Evolutionary conservation across 2,888 invertebrate genomes (phyloP).

Genomic region (Drosophila quinaria): DNA sequence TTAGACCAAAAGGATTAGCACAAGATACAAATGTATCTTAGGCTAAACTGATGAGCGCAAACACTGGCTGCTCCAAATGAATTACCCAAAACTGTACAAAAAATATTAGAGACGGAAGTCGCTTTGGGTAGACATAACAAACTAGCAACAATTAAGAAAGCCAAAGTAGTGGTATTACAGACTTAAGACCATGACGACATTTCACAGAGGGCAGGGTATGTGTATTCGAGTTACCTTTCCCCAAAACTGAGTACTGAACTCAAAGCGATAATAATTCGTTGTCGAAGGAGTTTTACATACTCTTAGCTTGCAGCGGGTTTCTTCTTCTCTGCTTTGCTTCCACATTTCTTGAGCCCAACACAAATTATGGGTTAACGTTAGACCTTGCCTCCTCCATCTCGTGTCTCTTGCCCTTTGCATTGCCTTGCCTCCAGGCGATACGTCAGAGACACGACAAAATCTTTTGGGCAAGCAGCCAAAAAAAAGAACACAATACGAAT

Average conservation of each 20-base stretch:
- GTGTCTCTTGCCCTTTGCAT: conserved; percentile 10
- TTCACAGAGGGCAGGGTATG: not conserved
- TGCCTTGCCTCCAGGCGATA: conserved; percentile 35
- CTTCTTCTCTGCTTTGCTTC: conserved; percentile 43
- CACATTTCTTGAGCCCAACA: conserved; percentile 55
- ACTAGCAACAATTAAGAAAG: conserved; percentile 67
- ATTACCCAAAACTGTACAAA: conserved; percentile 60
- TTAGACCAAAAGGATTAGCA: conserved; percentile 76
- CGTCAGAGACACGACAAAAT: conserved; percentile 58
- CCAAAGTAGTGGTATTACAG: conserved; percentile 63
- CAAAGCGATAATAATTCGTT: conserved; percentile 47
- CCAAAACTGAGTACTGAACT: not conserved
- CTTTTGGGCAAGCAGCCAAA: conserved; percentile 53
- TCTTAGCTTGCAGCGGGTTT: conserved; percentile 25
- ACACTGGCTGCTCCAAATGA: conserved; percentile 51
- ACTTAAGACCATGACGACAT: not conserved
- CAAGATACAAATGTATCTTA: conserved; percentile 69
- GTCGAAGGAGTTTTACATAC: conserved; percentile 34
- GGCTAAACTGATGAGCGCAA: conserved; percentile 49
- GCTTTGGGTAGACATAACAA: conserved; percentile 48
- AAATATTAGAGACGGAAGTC: conserved; percentile 57
- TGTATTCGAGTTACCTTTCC: conserved; percentile 31
- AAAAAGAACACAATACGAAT: conserved; percentile 17
- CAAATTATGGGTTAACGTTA: conserved; percentile 74
- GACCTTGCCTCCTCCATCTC: conserved; percentile 18